Base-by-base conservation (phyloP, 2,888 invertebrate species). In the Athalia circularis region DNA sequence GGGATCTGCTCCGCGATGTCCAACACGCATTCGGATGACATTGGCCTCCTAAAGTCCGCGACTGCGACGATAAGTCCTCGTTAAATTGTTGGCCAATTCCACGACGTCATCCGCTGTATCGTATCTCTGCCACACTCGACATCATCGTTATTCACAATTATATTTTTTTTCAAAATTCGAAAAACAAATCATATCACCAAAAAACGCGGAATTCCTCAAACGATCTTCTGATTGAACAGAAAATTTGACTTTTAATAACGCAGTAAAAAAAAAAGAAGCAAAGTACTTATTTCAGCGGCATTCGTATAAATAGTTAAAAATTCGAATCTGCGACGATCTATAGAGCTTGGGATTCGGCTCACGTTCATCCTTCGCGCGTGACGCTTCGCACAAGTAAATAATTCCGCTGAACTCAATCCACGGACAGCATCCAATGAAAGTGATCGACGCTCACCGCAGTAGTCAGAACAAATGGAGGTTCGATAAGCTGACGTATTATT, bases 31-130 rank as follows among this genome's bases (percentile, higher is more conserved):
- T 75, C 75, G 62, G 82, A 79, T 88, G 89, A 89, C 89, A 89
- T 89, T 89, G 89, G 88, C 89, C 89, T 88, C 88, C 83, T 89
- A 75, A 75, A 75, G 59, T 50, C 11, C n/a, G 5, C 15, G 6
- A 43, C 29, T 11, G 45, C 50, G 48, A 75, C 64, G 64, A 75
- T 50, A 62, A 61, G 59, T 72, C 72, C 72, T 52, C 68, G 52
- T 29, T 29, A 29, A 29, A 29, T 47, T 45, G 72, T 72, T 72
- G 72, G 72, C 59, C 72, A 72, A 72, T 59, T 57, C 57, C 4
- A 5, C 52, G 54, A 29, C 68, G 54, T 68, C 72, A 59, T 72
- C 72, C 45, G 59, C 72, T 45, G 52, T 72, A 29, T 29, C 29
- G 29, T 2, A 29, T 29, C 0, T 29, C 29, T 29, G 29, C 29